These are phyloP conservation scores for Anaspis maculata DNA, from an alignment of 2,888 invertebrate genomes.

Conservation along the genomic window DNA sequence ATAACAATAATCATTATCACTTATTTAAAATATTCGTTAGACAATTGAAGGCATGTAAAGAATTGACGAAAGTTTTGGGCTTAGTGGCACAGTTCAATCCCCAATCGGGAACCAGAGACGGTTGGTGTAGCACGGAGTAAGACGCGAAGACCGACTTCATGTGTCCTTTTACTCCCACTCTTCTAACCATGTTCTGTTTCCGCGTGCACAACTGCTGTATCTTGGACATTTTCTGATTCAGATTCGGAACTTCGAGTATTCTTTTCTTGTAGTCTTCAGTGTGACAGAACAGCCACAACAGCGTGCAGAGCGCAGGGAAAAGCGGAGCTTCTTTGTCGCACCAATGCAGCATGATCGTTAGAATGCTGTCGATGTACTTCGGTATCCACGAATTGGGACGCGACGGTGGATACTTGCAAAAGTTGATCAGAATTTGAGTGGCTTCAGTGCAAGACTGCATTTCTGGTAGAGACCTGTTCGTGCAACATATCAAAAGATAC, in stretches of 20 bases:
- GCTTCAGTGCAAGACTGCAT: conserved; percentile 48
- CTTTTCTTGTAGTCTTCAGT: conserved; percentile 44
- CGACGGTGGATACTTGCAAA: conserved; percentile 55
- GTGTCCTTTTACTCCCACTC: conserved; percentile 15
- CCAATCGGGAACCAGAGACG: conserved; percentile 34
- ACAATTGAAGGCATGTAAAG: conserved; percentile 11
- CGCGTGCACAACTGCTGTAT: conserved; percentile 28
- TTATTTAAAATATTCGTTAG: conserved; percentile 1
- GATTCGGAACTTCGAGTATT: conserved; percentile 27
- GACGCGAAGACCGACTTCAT: conserved; percentile 24
- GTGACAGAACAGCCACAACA: conserved; percentile 58
- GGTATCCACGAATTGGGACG: conserved; percentile 54
- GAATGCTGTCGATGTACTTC: conserved; percentile 50
- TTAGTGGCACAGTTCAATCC: conserved; percentile 31
- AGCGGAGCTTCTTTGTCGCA: conserved; percentile 57
- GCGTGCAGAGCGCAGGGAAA: conserved; percentile 56
- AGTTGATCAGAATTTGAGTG: conserved; percentile 55
- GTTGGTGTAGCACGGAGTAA: conserved; percentile 21
- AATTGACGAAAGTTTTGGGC: conserved; percentile 33
- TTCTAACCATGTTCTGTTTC: conserved; percentile 33
- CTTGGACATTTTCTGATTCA: conserved; percentile 26
- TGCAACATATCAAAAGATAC: conserved; percentile 34
- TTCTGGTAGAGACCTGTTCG: conserved; percentile 55
- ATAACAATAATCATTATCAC: conserved; percentile 1
- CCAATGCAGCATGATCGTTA: conserved; percentile 58